Conservation (phyloP, 1,140 invertebrate genomes). For the Gryon sp. region DNA sequence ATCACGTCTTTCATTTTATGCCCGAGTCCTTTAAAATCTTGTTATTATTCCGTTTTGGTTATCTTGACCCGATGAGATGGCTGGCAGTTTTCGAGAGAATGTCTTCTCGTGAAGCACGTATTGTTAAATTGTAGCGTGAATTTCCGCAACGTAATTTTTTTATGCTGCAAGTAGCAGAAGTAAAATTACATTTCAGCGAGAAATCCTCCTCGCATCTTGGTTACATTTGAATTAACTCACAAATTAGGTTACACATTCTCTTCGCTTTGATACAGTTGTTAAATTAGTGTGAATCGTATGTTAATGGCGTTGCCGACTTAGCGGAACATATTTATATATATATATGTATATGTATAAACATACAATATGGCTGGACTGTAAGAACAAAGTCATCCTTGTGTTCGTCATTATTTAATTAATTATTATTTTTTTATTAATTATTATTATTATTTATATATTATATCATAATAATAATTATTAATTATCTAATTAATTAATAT, state of each 20-base stretch:
- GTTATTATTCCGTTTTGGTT: constrained; percentile 10
- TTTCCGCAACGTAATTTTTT: constrained; percentile 41
- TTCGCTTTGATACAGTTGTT: constrained; percentile 22
- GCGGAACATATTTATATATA: too few relatives aligned
- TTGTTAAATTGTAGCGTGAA: constrained; percentile 36
- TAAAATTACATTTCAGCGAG: constrained; percentile 31
- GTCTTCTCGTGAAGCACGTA: constrained; percentile 16
- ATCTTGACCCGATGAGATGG: background rate
- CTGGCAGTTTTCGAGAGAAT: constrained; percentile 15
- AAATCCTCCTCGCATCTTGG: constrained; percentile 18
- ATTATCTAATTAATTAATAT: too few relatives aligned
- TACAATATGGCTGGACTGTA: too few relatives aligned
- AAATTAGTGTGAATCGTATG: constrained; percentile 23
- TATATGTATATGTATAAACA: too few relatives aligned
- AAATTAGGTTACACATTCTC: constrained; percentile 35
- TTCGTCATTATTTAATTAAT: too few relatives aligned
- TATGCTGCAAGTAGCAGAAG: constrained; percentile 18
- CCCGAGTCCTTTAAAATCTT: too few relatives aligned
- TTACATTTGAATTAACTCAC: constrained; percentile 38
- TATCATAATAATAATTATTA: too few relatives aligned
- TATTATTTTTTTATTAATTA: too few relatives aligned
- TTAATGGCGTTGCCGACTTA: too few relatives aligned
- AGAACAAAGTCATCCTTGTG: too few relatives aligned
- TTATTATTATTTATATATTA: too few relatives aligned
- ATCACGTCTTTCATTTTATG: too few relatives aligned